Percentiles rank a stretch among this genome's conserved stretches.
Conservation (phyloP, 2,888 invertebrate species). For the Hydroisotoma schaefferi region DNA sequence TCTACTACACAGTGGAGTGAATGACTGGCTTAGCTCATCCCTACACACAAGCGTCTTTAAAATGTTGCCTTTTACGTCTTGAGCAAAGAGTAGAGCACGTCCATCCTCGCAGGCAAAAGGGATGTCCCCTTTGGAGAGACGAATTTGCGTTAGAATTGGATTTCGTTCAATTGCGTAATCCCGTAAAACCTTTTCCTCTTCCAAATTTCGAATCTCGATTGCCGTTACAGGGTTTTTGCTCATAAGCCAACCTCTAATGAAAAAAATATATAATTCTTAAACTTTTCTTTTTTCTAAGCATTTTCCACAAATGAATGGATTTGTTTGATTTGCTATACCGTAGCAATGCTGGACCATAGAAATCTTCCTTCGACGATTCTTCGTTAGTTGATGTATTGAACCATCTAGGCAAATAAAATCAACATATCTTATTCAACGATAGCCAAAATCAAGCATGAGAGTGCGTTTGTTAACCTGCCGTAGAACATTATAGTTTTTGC, state of each 20-base stretch:
- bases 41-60: constrained; percentile 36
- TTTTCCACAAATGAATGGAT: no score
- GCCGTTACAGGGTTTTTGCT: constrained; percentile 64
- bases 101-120: constrained; percentile 29
- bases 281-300: no score
- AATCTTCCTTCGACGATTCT: no score
- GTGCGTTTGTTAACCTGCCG: no score
- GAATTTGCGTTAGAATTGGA: constrained; percentile 1
- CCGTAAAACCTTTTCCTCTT: constrained; percentile 61
- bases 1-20: no score
- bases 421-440: no score
- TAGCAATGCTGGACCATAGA: no score
- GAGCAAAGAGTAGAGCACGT: constrained; percentile 33
- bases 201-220: constrained; percentile 62
- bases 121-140: constrained; percentile 36
- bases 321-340: no score
- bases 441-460: no score
- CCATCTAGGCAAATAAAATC: not conserved
- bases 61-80: constrained; percentile 42
- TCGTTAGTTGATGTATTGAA: not conserved
- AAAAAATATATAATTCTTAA: no score
- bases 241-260: no score
- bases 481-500: no score
- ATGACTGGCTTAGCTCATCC: constrained; percentile 34
- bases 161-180: constrained; percentile 60